A percentile compares a stretch with the other conserved stretches of the same genome.
Evolutionary conservation across 2,888 invertebrate species (phyloP).

Genomic region (Cenopis cana): DNA sequence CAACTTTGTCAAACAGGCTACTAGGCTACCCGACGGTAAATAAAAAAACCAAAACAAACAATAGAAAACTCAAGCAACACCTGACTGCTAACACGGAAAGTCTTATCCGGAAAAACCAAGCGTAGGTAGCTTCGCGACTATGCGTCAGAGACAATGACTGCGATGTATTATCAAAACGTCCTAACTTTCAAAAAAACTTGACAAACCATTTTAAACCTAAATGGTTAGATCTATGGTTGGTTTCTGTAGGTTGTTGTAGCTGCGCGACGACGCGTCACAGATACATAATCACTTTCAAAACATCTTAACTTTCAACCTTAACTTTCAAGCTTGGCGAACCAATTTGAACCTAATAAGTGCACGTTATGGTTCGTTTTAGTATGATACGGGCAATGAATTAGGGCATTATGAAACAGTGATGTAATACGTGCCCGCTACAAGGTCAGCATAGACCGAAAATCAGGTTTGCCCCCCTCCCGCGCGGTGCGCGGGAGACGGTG

Average conservation of each 20-base stretch:
- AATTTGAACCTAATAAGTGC: rapidly evolving
- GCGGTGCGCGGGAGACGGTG: conserved; percentile 57
- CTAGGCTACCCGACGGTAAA: conserved; percentile 15
- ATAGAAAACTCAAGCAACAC: conserved; percentile 52
- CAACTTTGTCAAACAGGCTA: conserved; percentile 32
- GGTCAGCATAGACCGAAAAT: conserved; percentile 84
- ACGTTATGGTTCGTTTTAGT: conserved; percentile 46
- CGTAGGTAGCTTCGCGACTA: conserved; percentile 68
- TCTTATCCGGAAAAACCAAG: conserved; percentile 78
- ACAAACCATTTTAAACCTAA: conserved; percentile 48
- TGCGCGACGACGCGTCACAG: conserved; percentile 59
- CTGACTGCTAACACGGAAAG: conserved; percentile 68
- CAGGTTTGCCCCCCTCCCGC: conserved; percentile 72
- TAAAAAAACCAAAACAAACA: conserved; percentile 51
- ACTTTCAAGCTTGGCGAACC: neutral
- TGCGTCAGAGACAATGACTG: conserved; percentile 62
- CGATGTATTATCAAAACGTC: conserved; percentile 50
- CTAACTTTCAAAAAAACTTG: conserved; percentile 45
- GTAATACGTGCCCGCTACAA: conserved; percentile 79
- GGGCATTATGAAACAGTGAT: conserved; percentile 76
- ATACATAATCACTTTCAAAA: neutral
- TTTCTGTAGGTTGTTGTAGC: conserved; percentile 55
- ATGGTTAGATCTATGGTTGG: neutral
- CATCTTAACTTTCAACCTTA: too few relatives aligned
- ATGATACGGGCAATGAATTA: conserved; percentile 55